These are phyloP conservation scores for Mellilla xanthometata DNA, from an alignment of 2,888 invertebrate species.

Conservation along the genomic window DNA sequence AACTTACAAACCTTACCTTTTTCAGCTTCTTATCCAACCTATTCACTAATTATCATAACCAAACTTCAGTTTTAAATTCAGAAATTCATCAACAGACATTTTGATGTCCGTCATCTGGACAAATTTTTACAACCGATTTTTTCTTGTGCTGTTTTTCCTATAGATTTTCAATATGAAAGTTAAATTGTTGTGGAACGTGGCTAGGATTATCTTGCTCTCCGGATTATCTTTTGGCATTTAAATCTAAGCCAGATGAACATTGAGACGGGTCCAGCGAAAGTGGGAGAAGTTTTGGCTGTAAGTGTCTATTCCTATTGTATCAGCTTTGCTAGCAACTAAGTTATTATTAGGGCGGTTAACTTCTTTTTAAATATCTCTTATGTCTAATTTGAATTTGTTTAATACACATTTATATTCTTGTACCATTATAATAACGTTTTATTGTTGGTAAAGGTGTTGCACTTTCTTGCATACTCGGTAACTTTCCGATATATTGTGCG, in stretches of 20 bases:
- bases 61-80: constrained; percentile 42
- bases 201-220: constrained; percentile 62
- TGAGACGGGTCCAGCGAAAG: background rate
- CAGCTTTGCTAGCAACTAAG: background rate
- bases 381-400: too few species aligned
- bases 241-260: constrained; percentile 20
- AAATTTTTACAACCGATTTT: constrained; percentile 11
- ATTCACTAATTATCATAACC: too few species aligned
- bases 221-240: constrained; percentile 62
- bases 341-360: too few species aligned
- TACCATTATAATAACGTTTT: too few species aligned
- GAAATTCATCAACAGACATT: constrained; percentile 33
- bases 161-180: constrained; percentile 48
- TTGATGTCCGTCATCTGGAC: constrained; percentile 4
- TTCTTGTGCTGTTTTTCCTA: constrained; percentile 21
- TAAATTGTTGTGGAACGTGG: constrained; percentile 72
- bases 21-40: too few species aligned
- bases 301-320: constrained; percentile 16
- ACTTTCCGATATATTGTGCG: too few species aligned
- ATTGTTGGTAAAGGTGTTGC: too few species aligned
- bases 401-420: too few species aligned
- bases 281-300: constrained; percentile 23
- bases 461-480: too few species aligned
- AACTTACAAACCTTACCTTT: too few species aligned
- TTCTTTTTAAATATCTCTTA: too few species aligned